Conservation (phyloP, 2,113 vertebrate species). For the Chloebia gouldiae region DNA sequence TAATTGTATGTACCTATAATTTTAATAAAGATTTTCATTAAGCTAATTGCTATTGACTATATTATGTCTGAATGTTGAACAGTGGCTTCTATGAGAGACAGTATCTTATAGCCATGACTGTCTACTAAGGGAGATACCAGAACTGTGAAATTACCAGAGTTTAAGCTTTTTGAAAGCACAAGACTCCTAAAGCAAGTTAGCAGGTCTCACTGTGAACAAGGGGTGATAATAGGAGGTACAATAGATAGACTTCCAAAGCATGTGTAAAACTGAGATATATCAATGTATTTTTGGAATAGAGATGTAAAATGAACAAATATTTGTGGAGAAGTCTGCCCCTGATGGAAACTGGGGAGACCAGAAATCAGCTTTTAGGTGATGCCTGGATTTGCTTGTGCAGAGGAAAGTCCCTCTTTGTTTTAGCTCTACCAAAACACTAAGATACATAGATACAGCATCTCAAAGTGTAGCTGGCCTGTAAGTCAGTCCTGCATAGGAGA, state of each 20-base stretch:
- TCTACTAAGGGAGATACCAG: neutral
- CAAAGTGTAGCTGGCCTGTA: neutral
- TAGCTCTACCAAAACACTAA: neutral
- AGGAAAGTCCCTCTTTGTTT: neutral
- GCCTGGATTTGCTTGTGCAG: neutral
- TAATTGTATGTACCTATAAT: neutral
- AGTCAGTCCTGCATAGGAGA: neutral
- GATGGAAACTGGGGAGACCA: neutral
- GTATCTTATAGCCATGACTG: neutral
- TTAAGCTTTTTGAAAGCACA: neutral
- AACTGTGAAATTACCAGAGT: neutral
- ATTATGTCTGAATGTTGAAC: neutral
- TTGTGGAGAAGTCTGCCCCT: neutral
- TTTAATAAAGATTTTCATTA: neutral
- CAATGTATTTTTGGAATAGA: neutral
- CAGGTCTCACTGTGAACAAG: neutral
- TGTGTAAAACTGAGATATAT: neutral
- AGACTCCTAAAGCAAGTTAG: neutral
- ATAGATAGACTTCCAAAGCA: neutral
- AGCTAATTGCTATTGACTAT: neutral
- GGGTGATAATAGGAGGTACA: neutral
- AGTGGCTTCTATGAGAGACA: neutral
- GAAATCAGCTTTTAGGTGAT: neutral
- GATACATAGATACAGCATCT: no score
- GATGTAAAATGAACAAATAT: neutral